Evolutionary conservation across 2,113 vertebrate species (phyloP).

Genomic region (Podarcis raffonei): DNA sequence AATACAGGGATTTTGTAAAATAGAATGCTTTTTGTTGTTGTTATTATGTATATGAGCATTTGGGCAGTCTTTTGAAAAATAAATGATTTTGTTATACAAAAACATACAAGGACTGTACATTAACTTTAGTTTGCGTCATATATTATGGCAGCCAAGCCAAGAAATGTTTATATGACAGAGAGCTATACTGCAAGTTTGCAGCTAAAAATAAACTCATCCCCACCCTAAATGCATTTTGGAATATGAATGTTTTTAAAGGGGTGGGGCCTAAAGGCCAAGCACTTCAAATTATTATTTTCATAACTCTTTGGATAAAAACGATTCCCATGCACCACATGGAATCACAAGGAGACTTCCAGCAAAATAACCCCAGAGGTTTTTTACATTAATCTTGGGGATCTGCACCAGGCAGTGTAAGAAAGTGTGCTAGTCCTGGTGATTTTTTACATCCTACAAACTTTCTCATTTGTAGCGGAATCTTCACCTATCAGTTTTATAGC

Average conservation of each 20-base stretch:
- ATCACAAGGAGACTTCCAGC: not conserved
- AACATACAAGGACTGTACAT: not conserved
- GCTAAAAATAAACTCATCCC: not conserved
- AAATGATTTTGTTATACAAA: not conserved
- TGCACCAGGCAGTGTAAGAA: not conserved
- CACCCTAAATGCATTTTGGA: not conserved
- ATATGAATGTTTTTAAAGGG: not conserved
- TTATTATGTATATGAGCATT: not conserved
- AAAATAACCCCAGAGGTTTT: not conserved
- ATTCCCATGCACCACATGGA: not conserved
- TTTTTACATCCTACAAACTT: not conserved
- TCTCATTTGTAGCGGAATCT: not conserved
- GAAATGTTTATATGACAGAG: not conserved
- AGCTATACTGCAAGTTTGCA: not conserved
- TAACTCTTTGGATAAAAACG: not conserved
- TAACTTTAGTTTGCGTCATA: not conserved
- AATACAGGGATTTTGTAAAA: not conserved
- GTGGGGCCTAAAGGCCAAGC: too few species aligned
- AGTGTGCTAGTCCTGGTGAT: too few species aligned
- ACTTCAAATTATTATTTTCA: not conserved
- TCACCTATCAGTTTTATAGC: not conserved
- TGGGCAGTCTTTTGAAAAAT: not conserved
- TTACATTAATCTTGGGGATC: not conserved
- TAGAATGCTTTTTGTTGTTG: not conserved
- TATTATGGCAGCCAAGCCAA: not conserved